These are phyloP conservation scores for Agonopterix heracliana DNA, from an alignment of 2,888 invertebrate species.

Conservation along the genomic window DNA sequence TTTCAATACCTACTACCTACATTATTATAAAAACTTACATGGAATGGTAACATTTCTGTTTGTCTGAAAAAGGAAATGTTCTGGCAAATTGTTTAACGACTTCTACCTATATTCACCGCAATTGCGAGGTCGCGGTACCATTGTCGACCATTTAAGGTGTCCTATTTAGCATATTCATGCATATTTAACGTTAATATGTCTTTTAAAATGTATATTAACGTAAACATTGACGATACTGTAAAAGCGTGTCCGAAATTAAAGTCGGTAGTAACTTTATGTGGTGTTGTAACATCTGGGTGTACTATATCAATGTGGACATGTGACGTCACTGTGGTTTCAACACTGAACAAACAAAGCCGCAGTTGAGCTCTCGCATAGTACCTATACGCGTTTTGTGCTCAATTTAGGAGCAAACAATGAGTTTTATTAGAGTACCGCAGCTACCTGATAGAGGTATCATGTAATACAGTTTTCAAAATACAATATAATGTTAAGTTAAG, in stretches of 20 bases:
- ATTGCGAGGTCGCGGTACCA: constrained; percentile 13
- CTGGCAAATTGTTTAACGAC: no score
- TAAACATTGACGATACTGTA: constrained; percentile 14
- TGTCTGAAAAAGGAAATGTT: no score
- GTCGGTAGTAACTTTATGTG: constrained; percentile 21
- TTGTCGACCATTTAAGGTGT: constrained; percentile 16
- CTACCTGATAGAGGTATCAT: no score
- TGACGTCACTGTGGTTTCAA: constrained; percentile 62
- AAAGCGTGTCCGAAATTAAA: constrained; percentile 18
- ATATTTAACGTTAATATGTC: constrained; percentile 16
- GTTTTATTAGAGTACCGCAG: no score
- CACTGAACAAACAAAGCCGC: constrained; percentile 54
- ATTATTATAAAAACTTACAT: no score
- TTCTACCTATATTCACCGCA: neutral
- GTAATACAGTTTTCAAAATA: no score
- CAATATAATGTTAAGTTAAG: no score
- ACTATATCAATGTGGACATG: constrained; percentile 16
- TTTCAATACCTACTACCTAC: no score
- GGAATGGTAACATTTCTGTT: no score
- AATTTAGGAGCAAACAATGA: constrained; percentile 48
- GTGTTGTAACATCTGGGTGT: constrained; percentile 36
- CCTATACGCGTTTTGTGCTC: constrained; percentile 43
- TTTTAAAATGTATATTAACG: constrained; percentile 15
- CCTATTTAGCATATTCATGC: constrained; percentile 18
- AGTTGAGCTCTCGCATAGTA: constrained; percentile 28